Evolutionary conservation across 1,140 invertebrate genomes (phyloP).

Genomic region (Trichonephila clavata): DNA sequence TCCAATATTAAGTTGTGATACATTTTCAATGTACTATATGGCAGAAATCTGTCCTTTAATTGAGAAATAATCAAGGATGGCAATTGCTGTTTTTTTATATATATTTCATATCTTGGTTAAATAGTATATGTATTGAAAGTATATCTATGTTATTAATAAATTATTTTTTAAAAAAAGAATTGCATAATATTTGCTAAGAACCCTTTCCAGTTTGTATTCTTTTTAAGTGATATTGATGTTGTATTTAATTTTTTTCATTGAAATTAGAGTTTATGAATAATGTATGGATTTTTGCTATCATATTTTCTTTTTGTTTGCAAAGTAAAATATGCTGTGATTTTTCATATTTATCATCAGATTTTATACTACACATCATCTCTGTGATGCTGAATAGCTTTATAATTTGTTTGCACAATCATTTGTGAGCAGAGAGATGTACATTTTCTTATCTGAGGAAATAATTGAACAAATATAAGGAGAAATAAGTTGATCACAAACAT

Average conservation of each 20-base stretch:
- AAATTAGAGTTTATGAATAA: neutral
- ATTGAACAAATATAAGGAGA: neutral
- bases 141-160: constrained; percentile 47
- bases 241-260: neutral
- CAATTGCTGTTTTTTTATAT: neutral
- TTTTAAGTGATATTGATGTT: neutral
- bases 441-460: neutral
- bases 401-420: constrained; percentile 43
- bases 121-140: neutral
- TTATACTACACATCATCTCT: constrained; percentile 49
- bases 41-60: neutral
- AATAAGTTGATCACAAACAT: neutral
- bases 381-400: constrained; percentile 52
- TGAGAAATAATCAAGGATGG: neutral
- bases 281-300: constrained; percentile 17
- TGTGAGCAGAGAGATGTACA: constrained; percentile 38
- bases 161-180: constrained; percentile 14
- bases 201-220: neutral
- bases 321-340: constrained; percentile 67
- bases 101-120: neutral
- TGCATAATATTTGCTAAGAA: neutral
- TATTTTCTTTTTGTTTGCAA: constrained; percentile 12
- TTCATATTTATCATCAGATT: constrained; percentile 58
- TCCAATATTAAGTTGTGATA: constrained; percentile 17
- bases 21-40: neutral